Percentiles rank a stretch among this genome's conserved stretches.
These are phyloP conservation scores for Dimorphilus gyrociliatus DNA, from an alignment of 2,888 invertebrate species.

Conservation along the genomic window DNA sequence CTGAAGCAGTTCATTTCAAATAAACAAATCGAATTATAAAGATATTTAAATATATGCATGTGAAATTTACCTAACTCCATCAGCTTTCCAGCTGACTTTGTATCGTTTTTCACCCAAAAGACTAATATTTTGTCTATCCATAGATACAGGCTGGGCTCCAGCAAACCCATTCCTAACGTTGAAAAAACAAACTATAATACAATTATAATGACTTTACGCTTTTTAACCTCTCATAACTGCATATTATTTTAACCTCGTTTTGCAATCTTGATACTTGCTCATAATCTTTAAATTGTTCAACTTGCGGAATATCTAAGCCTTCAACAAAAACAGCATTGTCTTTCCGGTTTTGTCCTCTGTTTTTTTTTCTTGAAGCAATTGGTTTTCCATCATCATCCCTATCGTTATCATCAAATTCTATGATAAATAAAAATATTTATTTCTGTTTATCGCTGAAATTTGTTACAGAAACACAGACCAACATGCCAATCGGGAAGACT, in stretches of 20 bases:
- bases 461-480: slow-evolving; percentile 41
- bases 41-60: neutral
- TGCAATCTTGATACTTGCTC: no score
- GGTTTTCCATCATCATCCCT: slow-evolving; percentile 34
- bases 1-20: slow-evolving; percentile 38
- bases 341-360: neutral
- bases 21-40: neutral
- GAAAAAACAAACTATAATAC: neutral
- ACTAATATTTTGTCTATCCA: slow-evolving; percentile 64
- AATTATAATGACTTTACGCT: no score
- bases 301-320: neutral
- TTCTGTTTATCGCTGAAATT: neutral
- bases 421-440: no score
- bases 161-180: slow-evolving; percentile 56
- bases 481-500: slow-evolving; percentile 71
- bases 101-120: slow-evolving; percentile 65
- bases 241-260: no score
- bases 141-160: slow-evolving; percentile 90
- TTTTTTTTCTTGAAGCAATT: slow-evolving; percentile 3
- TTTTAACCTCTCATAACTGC: no score
- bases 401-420: slow-evolving; percentile 31
- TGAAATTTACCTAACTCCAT: slow-evolving; percentile 61
- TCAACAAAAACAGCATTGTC: slow-evolving; percentile 1
- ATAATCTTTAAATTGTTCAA: neutral
- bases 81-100: slow-evolving; percentile 97